Conservation (phyloP, 1,140 invertebrate genomes). For the Drosophila sturtevanti region DNA sequence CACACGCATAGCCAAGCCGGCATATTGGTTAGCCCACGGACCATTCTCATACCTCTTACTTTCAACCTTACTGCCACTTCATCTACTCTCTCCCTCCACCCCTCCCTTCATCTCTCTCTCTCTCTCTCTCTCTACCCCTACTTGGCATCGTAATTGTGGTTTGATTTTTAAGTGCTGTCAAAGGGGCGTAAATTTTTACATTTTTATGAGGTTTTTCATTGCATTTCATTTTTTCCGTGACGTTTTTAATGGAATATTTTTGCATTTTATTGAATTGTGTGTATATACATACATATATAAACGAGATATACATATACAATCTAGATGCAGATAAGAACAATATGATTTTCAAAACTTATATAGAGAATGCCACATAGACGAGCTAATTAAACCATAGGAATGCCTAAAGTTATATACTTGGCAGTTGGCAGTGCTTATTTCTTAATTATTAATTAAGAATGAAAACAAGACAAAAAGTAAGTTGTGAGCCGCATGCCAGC, state of each 20-base stretch:
- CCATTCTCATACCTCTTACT: neutral
- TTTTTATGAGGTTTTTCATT: slow-evolving; percentile 66
- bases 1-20: slow-evolving; percentile 20
- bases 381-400: slow-evolving; percentile 66
- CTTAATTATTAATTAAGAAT: slow-evolving; percentile 79
- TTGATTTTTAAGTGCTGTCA: slow-evolving; percentile 73
- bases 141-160: slow-evolving; percentile 47
- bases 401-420: slow-evolving; percentile 56
- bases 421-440: slow-evolving; percentile 63
- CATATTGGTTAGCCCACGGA: slow-evolving; percentile 46
- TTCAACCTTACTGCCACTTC: neutral
- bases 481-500: slow-evolving; percentile 43
- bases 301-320: too few relatives aligned
- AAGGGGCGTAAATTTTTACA: slow-evolving; percentile 59
- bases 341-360: slow-evolving; percentile 20
- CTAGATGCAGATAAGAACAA: slow-evolving; percentile 7
- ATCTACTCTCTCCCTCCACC: slow-evolving; percentile 27
- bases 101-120: slow-evolving; percentile 20
- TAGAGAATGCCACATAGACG: slow-evolving; percentile 12
- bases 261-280: slow-evolving; percentile 73
- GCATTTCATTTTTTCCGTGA: slow-evolving; percentile 36
- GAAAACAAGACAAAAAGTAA: slow-evolving; percentile 77
- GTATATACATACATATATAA: too few relatives aligned
- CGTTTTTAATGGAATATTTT: slow-evolving; percentile 51
- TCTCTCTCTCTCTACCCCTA: neutral